These are phyloP conservation scores for Peucedramus taeniatus DNA, from an alignment of 2,113 vertebrate species.

Conservation along the genomic window DNA sequence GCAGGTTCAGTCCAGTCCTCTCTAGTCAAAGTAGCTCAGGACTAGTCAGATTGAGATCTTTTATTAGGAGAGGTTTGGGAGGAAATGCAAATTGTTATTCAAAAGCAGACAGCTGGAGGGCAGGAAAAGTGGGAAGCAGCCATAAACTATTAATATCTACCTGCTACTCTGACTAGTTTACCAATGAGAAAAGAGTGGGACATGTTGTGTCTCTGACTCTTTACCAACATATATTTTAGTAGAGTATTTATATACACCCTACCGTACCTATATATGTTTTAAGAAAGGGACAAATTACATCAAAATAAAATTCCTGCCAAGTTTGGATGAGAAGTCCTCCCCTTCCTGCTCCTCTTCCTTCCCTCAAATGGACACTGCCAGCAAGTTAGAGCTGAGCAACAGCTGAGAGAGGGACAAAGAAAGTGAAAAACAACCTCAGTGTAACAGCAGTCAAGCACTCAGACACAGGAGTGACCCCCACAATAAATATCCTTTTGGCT, in stretches of 20 bases:
- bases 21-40: background rate
- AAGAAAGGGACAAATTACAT: background rate
- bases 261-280: background rate
- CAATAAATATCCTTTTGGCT: background rate
- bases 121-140: background rate
- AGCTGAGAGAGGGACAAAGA: background rate
- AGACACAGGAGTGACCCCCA: background rate
- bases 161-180: background rate
- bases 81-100: slow-evolving; percentile 10
- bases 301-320: background rate
- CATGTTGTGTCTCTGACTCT: background rate
- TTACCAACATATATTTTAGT: background rate
- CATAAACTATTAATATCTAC: background rate
- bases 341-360: background rate
- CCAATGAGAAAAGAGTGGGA: background rate
- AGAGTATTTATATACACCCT: background rate
- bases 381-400: background rate
- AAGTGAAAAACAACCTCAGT: background rate
- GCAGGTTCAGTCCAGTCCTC: background rate
- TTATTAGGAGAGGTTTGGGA: background rate
- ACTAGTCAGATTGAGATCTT: background rate
- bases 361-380: background rate
- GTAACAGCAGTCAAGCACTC: background rate
- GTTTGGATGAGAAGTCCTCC: background rate
- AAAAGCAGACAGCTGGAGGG: slow-evolving; percentile 29